Conservation (phyloP, 2,113 vertebrate species). For the Nothoprocta perdicaria region DNA sequence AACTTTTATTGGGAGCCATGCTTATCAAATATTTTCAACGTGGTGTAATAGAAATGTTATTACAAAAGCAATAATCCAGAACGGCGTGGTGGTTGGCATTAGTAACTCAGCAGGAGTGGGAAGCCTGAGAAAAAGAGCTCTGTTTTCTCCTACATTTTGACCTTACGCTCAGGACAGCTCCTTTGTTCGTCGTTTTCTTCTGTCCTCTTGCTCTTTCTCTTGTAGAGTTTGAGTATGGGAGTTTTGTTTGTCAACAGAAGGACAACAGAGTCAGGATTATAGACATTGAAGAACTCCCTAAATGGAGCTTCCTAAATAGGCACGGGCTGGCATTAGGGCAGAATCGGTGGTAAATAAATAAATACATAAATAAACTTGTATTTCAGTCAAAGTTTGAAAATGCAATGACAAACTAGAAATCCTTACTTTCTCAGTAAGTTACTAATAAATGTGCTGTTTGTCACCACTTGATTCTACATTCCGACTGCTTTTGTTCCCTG, state of each 20-base stretch:
- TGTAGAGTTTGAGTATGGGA: not conserved
- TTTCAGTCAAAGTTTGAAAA: not conserved
- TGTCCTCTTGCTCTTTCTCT: not conserved
- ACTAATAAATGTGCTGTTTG: not conserved
- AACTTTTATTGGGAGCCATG: not conserved
- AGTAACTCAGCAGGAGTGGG: not conserved
- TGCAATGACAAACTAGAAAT: not conserved
- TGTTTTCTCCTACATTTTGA: not conserved
- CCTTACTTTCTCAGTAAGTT: not conserved
- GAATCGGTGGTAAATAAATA: not conserved
- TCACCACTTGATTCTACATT: not conserved
- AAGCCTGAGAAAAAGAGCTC: not conserved
- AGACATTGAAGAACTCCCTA: not conserved
- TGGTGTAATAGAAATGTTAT: slow-evolving; percentile 3
- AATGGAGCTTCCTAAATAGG: not conserved
- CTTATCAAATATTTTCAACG: slow-evolving; percentile 42
- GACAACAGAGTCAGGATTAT: not conserved
- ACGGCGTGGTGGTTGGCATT: not conserved
- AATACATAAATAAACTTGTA: not conserved
- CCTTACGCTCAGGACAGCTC: not conserved
- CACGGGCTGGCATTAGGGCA: not conserved
- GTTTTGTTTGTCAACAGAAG: not conserved
- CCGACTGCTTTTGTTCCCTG: not conserved
- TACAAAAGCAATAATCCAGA: slow-evolving; percentile 29
- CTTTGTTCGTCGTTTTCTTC: not conserved